These are phyloP conservation scores for Psittacula derbiana DNA, from an alignment of 2,797 vertebrate genomes.

Conservation along the genomic window DNA sequence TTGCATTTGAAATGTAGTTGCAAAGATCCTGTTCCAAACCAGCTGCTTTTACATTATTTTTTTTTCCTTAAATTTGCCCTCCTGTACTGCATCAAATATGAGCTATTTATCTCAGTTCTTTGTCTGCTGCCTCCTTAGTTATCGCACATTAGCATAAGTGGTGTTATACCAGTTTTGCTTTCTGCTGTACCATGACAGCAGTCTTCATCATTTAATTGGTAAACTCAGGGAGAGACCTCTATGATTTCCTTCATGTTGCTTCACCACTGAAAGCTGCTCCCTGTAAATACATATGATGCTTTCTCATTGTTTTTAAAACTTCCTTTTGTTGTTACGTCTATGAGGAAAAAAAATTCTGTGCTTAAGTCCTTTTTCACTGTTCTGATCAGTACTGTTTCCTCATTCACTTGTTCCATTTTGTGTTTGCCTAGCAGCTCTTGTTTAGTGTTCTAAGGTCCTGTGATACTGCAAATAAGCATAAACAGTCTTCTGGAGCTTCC, in stretches of 20 bases:
- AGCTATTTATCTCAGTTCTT: not conserved
- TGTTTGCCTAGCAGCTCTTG: not conserved
- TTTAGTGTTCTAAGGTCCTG: not conserved
- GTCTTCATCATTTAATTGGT: not conserved
- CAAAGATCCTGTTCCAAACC: not conserved
- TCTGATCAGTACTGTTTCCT: not conserved
- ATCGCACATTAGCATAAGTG: not conserved
- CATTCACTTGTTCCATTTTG: not conserved
- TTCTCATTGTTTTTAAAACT: not conserved
- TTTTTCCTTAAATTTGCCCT: not conserved
- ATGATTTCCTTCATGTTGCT: not conserved
- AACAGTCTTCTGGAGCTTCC: not conserved
- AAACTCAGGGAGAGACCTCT: not conserved
- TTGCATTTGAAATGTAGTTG: not conserved
- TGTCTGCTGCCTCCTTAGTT: not conserved
- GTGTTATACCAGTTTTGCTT: not conserved
- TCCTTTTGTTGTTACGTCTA: not conserved
- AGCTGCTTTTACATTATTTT: not conserved
- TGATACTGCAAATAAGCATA: not conserved
- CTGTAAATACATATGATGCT: not conserved
- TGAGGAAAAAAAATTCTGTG: not conserved
- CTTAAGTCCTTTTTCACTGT: not conserved
- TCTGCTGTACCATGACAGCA: not conserved
- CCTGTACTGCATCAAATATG: not conserved
- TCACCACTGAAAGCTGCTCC: not conserved